These are phyloP conservation scores for Spheniscus humboldti DNA, from an alignment of 2,797 vertebrate species.

Conservation along the genomic window DNA sequence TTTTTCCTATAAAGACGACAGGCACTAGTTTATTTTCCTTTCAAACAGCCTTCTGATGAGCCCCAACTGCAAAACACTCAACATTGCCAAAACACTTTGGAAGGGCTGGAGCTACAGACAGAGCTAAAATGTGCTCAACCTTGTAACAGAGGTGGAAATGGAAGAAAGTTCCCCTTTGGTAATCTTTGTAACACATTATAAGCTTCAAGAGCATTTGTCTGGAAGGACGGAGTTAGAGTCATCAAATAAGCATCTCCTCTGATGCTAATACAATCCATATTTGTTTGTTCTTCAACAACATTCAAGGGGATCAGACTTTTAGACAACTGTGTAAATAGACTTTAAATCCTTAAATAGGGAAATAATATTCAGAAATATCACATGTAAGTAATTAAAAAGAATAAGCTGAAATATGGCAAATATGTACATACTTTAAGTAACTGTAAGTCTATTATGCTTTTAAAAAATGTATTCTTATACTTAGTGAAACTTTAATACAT, in stretches of 20 bases:
- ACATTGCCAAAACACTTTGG: background rate
- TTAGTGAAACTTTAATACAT: background rate
- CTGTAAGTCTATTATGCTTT: background rate
- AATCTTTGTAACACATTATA: background rate
- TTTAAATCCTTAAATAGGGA: background rate
- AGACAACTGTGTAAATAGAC: background rate
- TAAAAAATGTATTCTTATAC: background rate
- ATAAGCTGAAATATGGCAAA: background rate
- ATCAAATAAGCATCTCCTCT: background rate
- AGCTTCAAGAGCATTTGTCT: background rate
- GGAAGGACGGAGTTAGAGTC: background rate
- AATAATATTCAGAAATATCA: background rate
- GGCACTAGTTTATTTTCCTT: background rate
- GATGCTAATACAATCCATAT: background rate
- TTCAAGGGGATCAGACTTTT: background rate
- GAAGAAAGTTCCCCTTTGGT: background rate
- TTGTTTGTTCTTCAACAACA: background rate
- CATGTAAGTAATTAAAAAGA: background rate
- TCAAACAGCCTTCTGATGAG: background rate
- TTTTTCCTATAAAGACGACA: background rate
- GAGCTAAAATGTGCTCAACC: background rate
- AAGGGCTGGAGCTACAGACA: background rate
- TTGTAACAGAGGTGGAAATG: background rate
- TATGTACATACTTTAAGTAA: background rate
- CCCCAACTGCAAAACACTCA: background rate